phyloP scores from a whole-genome alignment of 1,140 invertebrate species.

The Trypoxylus dichotomus region DNA sequence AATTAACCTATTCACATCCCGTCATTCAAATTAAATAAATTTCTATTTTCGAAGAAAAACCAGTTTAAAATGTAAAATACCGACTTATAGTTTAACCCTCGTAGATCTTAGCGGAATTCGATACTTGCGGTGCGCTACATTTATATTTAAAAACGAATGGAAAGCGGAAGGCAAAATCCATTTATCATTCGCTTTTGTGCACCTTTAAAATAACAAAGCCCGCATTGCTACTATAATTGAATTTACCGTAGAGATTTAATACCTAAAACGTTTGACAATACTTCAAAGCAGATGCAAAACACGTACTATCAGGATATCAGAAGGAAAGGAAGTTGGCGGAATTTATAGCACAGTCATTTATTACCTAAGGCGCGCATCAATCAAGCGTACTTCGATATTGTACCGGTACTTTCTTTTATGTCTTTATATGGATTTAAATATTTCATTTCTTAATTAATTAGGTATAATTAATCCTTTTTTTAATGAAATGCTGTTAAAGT shows the following conservation, averaged over 20 bases:
- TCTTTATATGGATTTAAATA: no score
- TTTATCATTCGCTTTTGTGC: no score
- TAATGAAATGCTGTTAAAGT: no score
- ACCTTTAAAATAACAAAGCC: background rate
- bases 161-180: no score
- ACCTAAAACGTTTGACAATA: background rate
- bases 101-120: background rate
- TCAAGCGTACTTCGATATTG: background rate
- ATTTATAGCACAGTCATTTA: background rate
- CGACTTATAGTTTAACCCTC: no score
- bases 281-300: slow-evolving; percentile 17
- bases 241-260: background rate
- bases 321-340: background rate
- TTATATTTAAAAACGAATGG: background rate
- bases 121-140: background rate
- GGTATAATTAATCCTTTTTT: background rate
- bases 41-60: no score
- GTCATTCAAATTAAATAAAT: no score
- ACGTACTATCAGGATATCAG: slow-evolving; percentile 10
- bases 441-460: background rate
- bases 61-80: no score
- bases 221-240: background rate
- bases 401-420: background rate
- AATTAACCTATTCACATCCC: no score
- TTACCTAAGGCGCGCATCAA: background rate